Conservation (phyloP, 1,140 invertebrate genomes). For the Heliconius melpomene region DNA sequence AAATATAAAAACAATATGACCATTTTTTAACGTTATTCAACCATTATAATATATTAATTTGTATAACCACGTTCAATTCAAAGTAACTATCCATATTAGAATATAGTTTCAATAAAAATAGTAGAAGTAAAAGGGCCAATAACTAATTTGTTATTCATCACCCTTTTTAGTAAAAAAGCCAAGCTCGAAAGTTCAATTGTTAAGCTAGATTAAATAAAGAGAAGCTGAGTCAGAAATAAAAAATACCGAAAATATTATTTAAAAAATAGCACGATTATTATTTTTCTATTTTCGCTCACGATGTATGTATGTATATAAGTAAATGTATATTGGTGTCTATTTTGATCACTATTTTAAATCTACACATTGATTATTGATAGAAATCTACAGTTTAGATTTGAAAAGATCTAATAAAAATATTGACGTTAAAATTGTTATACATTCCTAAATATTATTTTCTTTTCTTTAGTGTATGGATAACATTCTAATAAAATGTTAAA, state of each 20-base stretch:
- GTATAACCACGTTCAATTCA: constrained; percentile 15
- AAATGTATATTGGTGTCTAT: not conserved
- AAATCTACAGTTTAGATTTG: not conserved
- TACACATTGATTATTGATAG: constrained; percentile 13
- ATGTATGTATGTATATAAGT: not conserved
- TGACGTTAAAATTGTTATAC: too few relatives aligned
- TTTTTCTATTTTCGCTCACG: constrained; percentile 4
- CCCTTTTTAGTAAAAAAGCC: constrained; percentile 45
- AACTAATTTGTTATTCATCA: constrained; percentile 1
- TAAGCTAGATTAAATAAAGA: constrained; percentile 2
- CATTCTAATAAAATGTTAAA: too few relatives aligned
- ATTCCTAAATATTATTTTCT: too few relatives aligned
- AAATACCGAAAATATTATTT: not conserved
- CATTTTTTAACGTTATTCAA: not conserved
- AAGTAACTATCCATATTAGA: not conserved
- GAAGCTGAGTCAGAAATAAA: not conserved
- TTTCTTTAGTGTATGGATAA: too few relatives aligned
- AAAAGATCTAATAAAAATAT: not conserved
- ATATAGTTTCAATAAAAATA: constrained; percentile 3
- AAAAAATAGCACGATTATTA: not conserved
- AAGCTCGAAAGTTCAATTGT: constrained; percentile 52
- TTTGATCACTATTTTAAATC: constrained; percentile 1
- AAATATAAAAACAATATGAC: too few relatives aligned
- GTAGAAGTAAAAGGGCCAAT: not conserved
- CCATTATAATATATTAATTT: not conserved